Percentiles rank a stretch among this genome's conserved stretches.
phyloP scores from a whole-genome alignment of 1,140 invertebrate genomes.

The Sesamia nonagrioides region DNA sequence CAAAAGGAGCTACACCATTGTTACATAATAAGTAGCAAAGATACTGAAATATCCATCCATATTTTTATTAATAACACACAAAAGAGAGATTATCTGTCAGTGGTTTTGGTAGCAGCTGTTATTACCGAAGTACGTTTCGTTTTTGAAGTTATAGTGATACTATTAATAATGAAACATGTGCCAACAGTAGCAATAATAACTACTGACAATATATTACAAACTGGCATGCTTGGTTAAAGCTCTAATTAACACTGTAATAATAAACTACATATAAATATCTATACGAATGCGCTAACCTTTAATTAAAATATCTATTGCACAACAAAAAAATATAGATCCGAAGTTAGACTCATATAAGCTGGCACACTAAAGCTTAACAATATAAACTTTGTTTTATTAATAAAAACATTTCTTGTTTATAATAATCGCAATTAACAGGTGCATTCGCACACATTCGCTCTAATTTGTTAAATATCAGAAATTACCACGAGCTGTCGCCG shows the following conservation, averaged over 20 bases:
- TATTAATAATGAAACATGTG: background rate
- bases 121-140: constrained; percentile 57
- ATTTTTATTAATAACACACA: constrained; percentile 87
- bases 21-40: constrained; percentile 77
- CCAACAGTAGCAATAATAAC: constrained; percentile 8
- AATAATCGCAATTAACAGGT: constrained; percentile 26
- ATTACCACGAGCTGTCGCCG: constrained; percentile 25
- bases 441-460: constrained; percentile 16
- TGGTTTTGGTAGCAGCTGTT: constrained; percentile 78
- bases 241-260: constrained; percentile 26
- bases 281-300: background rate
- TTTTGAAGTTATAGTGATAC: constrained; percentile 22
- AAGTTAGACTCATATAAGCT: background rate
- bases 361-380: background rate
- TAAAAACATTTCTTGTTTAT: background rate
- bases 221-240: background rate
- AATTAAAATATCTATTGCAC: constrained; percentile 38
- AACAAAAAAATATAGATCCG: background rate
- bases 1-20: constrained; percentile 76
- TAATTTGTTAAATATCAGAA: constrained; percentile 26
- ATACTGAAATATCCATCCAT: constrained; percentile 80
- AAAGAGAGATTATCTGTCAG: constrained; percentile 83
- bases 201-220: constrained; percentile 20
- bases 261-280: constrained; percentile 10
- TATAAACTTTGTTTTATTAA: background rate